Base-by-base conservation (phyloP, 2,797 vertebrate genomes). In the Microhierax caerulescens region DNA sequence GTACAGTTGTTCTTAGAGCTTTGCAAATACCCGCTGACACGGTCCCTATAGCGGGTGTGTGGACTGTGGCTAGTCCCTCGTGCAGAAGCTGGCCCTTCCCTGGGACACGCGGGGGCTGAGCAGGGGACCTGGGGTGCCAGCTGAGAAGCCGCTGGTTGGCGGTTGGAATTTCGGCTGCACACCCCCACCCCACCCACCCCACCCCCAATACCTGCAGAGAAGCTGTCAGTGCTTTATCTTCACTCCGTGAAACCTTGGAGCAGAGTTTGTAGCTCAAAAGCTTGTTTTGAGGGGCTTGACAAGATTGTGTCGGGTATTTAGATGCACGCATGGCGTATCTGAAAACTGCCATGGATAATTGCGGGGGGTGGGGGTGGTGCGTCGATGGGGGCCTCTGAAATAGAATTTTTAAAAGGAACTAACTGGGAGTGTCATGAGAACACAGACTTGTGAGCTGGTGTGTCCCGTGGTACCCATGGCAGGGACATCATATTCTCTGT, bases 261-360 rank as follows among this genome's bases (percentile, higher is more conserved):
- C 30, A 16, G 7, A 2, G 43, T 5, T 24, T 30, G 15, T 14
- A 63, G 18, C 63, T 70, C 28, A 34, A 43, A 74, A 39, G 34
- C 39, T 70, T 28, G 8, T 57, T 81, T 48, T 0, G 4, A 30
- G 59, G 48, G 45, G 17, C 43, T 67, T 70, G 2, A 0, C 15
- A 18, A 3, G n/a, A 5, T 10, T 16, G 22, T 19, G 2, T 15
- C 23, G 8, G 51, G 16, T 14, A 2, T 21, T 51, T 19, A 23
- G 37, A 2, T 23, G 45, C 9, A 5, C 1, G 11, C 11, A 0
- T 3, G 43, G 30, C 5, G 1, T 7, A 5, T 20, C 34, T 30
- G 50, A 9, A 43, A n/a, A 12, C 24, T 11, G 27, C 69, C 0
- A 1, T 15, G 36, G n/a, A 4, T 54, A 7, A 5, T 34, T 23